Evolutionary conservation across 2,113 vertebrate species (phyloP).

Genomic region (Dendrocopos noguchii): DNA sequence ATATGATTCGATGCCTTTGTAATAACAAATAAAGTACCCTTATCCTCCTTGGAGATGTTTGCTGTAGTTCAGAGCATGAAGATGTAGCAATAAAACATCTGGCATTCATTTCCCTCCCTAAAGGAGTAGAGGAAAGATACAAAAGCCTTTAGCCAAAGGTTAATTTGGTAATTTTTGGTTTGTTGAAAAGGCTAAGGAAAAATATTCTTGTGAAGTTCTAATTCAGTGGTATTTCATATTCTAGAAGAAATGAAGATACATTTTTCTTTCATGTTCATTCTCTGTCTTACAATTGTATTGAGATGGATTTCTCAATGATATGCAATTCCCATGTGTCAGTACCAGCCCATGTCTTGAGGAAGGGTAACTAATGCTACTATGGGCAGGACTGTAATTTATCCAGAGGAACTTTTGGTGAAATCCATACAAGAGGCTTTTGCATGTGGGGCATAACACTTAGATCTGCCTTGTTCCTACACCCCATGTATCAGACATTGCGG

Average conservation of each 20-base stretch:
- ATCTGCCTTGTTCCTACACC: background rate
- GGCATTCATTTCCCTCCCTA: constrained; percentile 73
- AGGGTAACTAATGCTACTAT: rapidly evolving
- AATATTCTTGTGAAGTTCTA: background rate
- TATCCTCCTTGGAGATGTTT: constrained; percentile 23
- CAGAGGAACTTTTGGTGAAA: background rate
- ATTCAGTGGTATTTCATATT: background rate
- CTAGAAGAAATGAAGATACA: background rate
- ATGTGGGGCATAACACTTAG: background rate
- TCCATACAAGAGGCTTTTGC: background rate
- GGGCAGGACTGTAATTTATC: background rate
- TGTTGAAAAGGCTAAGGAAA: constrained; percentile 3
- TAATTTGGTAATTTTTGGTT: constrained; percentile 72
- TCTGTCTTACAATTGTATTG: background rate
- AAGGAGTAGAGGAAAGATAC: constrained; percentile 27
- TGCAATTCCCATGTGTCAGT: rapidly evolving
- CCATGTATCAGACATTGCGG: background rate
- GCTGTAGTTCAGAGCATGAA: constrained; percentile 47
- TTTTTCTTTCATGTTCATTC: background rate
- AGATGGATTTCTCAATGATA: background rate
- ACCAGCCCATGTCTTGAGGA: background rate
- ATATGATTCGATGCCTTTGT: constrained; percentile 52
- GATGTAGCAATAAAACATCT: constrained; percentile 75
- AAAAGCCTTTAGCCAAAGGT: constrained; percentile 72
- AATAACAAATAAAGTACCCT: constrained; percentile 63